A percentile compares a stretch with the other conserved stretches of the same genome.
These are phyloP conservation scores for Hoplodrina blanda DNA, from an alignment of 2,888 invertebrate genomes.

Conservation along the genomic window DNA sequence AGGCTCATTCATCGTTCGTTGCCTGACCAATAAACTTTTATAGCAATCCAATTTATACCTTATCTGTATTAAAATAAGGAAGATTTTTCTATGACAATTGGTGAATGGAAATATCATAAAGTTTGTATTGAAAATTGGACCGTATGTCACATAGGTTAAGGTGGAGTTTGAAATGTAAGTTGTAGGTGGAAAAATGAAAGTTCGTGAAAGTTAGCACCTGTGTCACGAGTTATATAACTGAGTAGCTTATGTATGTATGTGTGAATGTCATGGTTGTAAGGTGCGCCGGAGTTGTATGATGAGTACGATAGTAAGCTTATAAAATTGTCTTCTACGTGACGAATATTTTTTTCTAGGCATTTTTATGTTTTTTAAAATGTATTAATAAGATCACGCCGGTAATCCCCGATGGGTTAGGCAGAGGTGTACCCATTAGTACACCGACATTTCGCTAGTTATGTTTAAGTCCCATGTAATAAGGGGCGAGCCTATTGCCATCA, in stretches of 20 bases:
- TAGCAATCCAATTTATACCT: background rate
- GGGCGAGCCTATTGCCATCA: no score
- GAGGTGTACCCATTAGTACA: no score
- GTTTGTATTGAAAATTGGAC: constrained; percentile 4
- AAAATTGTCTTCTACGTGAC: background rate
- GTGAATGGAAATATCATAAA: background rate
- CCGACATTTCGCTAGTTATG: no score
- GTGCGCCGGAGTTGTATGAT: constrained; percentile 17
- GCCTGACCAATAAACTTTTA: constrained; percentile 22
- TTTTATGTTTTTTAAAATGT: no score
- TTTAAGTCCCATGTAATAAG: no score
- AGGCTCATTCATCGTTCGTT: constrained; percentile 59
- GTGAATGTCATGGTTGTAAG: constrained; percentile 44
- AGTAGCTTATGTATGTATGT: constrained; percentile 49
- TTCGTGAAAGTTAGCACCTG: constrained; percentile 78
- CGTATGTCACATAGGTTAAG: rapidly evolving
- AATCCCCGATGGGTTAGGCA: no score
- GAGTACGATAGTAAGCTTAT: constrained; percentile 9
- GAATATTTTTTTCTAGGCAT: background rate
- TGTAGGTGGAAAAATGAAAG: constrained; percentile 77
- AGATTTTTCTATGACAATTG: background rate
- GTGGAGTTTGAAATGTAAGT: constrained; percentile 37
- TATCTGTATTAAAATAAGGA: rapidly evolving
- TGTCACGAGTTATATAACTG: constrained; percentile 62
- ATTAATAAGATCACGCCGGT: no score